Percentiles rank a stretch among this genome's conserved stretches.
phyloP scores from a whole-genome alignment of 2,113 vertebrate genomes.

The Rafetus swinhoei region DNA sequence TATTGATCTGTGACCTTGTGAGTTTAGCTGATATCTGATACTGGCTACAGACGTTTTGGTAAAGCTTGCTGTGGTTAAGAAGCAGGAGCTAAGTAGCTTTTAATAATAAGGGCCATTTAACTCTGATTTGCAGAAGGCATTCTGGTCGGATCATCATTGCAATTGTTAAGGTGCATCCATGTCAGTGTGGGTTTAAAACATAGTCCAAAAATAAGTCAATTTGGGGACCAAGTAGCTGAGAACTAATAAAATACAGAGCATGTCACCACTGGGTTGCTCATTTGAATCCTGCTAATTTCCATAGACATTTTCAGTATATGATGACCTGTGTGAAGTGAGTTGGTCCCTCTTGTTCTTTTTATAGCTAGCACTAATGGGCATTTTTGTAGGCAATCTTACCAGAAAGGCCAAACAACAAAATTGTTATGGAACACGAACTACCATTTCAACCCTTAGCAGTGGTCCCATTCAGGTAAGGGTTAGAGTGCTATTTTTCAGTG shows the following conservation, averaged over 20 bases:
- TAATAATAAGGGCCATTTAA: neutral
- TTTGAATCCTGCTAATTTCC: neutral
- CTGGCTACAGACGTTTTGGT: neutral
- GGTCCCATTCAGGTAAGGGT: neutral
- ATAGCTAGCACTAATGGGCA: neutral
- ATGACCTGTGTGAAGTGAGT: neutral
- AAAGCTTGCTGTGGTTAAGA: neutral
- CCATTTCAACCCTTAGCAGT: neutral
- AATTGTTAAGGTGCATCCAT: neutral
- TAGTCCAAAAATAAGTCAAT: neutral
- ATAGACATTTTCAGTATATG: neutral
- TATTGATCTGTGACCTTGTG: neutral
- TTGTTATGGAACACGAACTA: neutral
- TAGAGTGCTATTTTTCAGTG: neutral
- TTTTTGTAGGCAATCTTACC: neutral
- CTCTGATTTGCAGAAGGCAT: neutral
- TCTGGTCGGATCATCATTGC: neutral
- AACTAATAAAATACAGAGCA: neutral
- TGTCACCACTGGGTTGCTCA: neutral
- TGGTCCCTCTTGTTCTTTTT: neutral
- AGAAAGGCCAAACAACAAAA: neutral
- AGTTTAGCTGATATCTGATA: neutral
- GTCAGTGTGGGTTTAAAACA: neutral
- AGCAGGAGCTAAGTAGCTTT: neutral
- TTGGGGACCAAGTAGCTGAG: neutral